Evolutionary conservation across 2,888 invertebrate species (phyloP).

Genomic region (Ennomos erosarius): DNA sequence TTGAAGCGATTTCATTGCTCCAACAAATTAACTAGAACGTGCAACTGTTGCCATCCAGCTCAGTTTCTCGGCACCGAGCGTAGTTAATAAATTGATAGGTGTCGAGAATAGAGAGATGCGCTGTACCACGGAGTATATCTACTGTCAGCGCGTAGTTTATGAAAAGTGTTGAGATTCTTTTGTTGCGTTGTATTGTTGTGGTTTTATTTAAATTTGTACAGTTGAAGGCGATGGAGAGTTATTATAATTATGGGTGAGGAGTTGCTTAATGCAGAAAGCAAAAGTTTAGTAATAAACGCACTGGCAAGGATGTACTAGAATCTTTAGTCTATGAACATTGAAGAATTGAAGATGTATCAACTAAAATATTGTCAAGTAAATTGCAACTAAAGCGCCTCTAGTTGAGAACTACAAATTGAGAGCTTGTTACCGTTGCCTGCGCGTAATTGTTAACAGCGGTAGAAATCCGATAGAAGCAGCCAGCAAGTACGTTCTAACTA

Average conservation of each 20-base stretch:
- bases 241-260: too few species aligned
- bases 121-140: too few species aligned
- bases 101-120: conserved; percentile 5
- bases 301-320: too few species aligned
- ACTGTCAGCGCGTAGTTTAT: neutral
- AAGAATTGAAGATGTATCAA: too few species aligned
- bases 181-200: too few species aligned
- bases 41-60: conserved; percentile 32
- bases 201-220: too few species aligned
- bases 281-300: too few species aligned
- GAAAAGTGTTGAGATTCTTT: too few species aligned
- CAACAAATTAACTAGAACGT: conserved; percentile 37
- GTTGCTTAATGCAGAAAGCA: too few species aligned
- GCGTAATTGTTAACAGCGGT: conserved; percentile 15
- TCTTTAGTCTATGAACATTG: too few species aligned
- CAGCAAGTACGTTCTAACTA: conserved; percentile 13
- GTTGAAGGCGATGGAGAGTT: too few species aligned
- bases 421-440: conserved; percentile 3
- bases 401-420: neutral
- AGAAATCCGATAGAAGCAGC: conserved; percentile 6
- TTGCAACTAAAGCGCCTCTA: neutral
- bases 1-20: conserved; percentile 30
- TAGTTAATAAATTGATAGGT: conserved; percentile 26
- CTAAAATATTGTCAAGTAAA: neutral
- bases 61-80: conserved; percentile 20